Evolutionary conservation across 2,797 vertebrate genomes (phyloP), one percentile per base, ranked within the genome.

Genomic region (Hybognathus amarus): DNA sequence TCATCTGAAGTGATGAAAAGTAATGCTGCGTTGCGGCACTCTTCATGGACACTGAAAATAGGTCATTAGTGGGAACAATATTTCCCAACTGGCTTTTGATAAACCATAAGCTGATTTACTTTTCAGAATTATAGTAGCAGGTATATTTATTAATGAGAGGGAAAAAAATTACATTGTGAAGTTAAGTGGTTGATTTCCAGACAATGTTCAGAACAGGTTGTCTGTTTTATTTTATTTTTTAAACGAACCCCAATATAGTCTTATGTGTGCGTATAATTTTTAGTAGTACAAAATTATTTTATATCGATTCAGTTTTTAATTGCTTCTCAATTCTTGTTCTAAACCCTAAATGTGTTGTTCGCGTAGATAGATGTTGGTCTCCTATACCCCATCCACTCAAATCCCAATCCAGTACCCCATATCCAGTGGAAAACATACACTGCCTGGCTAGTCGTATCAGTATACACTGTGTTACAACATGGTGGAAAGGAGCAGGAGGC

Each of bases 401-500:
- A 90, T 94, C 83, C 85, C 89, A 79, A 85, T 82, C 67, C 73
- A 83, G 79, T 76, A 38, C 87, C 88, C 89, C 71, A 91, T 90
- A 91, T 90, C 90, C 91, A 91, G 90, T 91, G 92, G 90, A 88
- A 90, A 73, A 91, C 85, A 84, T 61, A 80, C 90, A 90, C 91
- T 89, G 90, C 93, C 91, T 89, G 85, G 90, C 79, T 68, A 86
- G 85, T 85, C 90, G 89, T 94, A 95, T 92, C 93, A 93, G 96
- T 96, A 96, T 96, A 96, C 95, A 97, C 91, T 95, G 93, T 94
- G 95, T 96, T 96, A 94, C 94, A 94, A 96, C 96, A 97, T 97
- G 96, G 96, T 96, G 95, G 96, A 91, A 92, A 92, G 94, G 92
- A 92, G 93, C 94, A 93, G 92, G 90, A 91, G 86, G 94, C 88